Base-by-base conservation (phyloP, 2,888 invertebrate genomes). In the Tromatobia lineatoria region DNA sequence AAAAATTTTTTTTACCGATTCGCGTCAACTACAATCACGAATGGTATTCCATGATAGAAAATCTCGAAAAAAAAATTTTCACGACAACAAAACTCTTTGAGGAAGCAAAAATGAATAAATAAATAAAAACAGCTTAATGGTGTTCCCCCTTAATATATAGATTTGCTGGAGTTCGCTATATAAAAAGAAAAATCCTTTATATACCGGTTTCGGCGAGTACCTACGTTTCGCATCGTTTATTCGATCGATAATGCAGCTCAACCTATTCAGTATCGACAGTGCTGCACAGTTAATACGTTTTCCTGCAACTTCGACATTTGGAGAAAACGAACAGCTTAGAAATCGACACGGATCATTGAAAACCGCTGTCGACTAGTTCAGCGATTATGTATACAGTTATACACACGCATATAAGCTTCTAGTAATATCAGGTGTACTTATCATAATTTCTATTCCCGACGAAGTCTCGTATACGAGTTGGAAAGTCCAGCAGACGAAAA, bases 161-260 rank as follows among this genome's bases (percentile, higher is more conserved):
- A 25, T 29, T 57, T 11, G 0, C 13, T 25, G 6, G 23, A 4
- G 23, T 25, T 57, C 25, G 1, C 13, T 59, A 15, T 59, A 11
- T 59, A 59, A 1, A 34, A 10, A 61, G 18, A 34, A 34, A 61
- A 61, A 61, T 38, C n/a, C n/a, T 38, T 10, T 38, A 11, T 23
- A 67, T 80, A 83, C 76, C 80, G 76, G 73, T 83, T 73, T 77
- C 76, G 42, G 47, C 25, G 47, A 73, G 80, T 83, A 80, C 50
- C 75, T 71, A 73, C 57, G 83, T 80, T 80, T 80, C 80, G 77
- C 73, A 80, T 83, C 76, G 80, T 83, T 83, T 77, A 74, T 77
- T 69, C 67, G 64, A 15, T 42, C 80, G 80, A 77, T 77, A 80
- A 77, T 83, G 52, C 70, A 61, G 18, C 50, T 59, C 76, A 29